Percentiles rank a stretch among this genome's conserved stretches.
Conservation (phyloP, 2,797 vertebrate species). For the Platalea minor region DNA sequence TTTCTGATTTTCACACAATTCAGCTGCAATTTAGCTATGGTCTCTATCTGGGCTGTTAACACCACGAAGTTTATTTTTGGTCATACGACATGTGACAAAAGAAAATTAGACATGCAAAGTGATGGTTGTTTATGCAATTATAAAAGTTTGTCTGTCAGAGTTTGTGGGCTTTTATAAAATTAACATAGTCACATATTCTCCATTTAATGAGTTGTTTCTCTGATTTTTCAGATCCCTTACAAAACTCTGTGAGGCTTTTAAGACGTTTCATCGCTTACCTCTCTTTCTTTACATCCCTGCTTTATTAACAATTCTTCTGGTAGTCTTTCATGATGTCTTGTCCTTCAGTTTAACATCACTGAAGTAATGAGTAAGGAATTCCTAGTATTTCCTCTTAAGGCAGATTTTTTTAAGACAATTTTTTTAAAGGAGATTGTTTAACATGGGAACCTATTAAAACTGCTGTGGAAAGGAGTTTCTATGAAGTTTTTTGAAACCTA, state of each 20-base stretch:
- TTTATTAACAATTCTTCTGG: background rate
- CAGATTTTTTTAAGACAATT: background rate
- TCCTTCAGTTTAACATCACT: background rate
- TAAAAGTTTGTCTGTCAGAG: background rate
- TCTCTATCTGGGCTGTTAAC: background rate
- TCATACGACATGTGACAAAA: background rate
- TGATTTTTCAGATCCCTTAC: background rate
- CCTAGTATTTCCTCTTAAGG: background rate
- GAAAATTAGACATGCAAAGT: background rate
- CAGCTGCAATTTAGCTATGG: background rate
- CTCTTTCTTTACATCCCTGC: background rate
- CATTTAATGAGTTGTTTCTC: background rate
- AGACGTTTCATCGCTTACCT: background rate
- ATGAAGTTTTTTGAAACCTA: background rate
- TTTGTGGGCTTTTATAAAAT: background rate
- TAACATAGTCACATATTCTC: background rate
- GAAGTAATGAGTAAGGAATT: background rate
- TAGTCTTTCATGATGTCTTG: background rate
- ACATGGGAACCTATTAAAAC: background rate
- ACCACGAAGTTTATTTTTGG: background rate
- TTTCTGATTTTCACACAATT: background rate
- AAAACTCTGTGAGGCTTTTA: background rate
- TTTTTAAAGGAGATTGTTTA: background rate
- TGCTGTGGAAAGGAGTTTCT: background rate
- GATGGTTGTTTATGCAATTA: background rate